These are phyloP conservation scores for Exocentrus adspersus DNA, from an alignment of 2,888 invertebrate species.

Conservation along the genomic window DNA sequence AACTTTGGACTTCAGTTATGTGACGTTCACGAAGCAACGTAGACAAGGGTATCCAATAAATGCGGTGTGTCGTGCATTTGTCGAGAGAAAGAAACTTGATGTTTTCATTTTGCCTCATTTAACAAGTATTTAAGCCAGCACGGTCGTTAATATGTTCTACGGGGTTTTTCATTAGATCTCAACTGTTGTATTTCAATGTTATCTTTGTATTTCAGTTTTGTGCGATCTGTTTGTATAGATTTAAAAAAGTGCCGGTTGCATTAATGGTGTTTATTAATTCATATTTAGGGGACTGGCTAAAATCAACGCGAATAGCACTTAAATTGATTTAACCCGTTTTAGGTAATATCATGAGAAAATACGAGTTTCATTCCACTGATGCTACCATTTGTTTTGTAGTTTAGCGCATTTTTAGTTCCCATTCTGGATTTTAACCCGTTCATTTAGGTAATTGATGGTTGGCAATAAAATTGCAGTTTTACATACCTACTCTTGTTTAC, in stretches of 20 bases:
- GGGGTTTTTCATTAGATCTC: background rate
- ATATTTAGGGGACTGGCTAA: background rate
- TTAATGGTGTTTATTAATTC: conserved; percentile 8
- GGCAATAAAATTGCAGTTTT: conserved; percentile 44
- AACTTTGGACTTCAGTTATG: conserved; percentile 52
- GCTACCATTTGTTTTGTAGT: conserved; percentile 35
- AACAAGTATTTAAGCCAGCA: background rate
- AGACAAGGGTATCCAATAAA: conserved; percentile 55
- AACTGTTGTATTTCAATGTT: no score
- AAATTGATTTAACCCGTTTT: conserved; percentile 26
- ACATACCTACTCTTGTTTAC: conserved; percentile 37
- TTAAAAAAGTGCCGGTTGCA: background rate
- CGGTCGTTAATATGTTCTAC: background rate
- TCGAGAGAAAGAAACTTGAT: conserved; percentile 13
- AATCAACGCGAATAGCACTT: conserved; percentile 13
- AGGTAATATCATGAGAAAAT: conserved; percentile 15
- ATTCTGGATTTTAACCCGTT: conserved; percentile 40
- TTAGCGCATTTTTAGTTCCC: conserved; percentile 28
- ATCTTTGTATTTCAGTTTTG: no score
- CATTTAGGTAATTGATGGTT: conserved; percentile 47
- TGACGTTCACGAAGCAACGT: conserved; percentile 49
- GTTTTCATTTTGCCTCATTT: background rate
- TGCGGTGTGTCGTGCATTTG: conserved; percentile 42
- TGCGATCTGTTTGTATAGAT: no score
- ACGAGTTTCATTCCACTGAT: conserved; percentile 29